phyloP scores from a whole-genome alignment of 2,888 invertebrate genomes.

The Norana najaformis region DNA sequence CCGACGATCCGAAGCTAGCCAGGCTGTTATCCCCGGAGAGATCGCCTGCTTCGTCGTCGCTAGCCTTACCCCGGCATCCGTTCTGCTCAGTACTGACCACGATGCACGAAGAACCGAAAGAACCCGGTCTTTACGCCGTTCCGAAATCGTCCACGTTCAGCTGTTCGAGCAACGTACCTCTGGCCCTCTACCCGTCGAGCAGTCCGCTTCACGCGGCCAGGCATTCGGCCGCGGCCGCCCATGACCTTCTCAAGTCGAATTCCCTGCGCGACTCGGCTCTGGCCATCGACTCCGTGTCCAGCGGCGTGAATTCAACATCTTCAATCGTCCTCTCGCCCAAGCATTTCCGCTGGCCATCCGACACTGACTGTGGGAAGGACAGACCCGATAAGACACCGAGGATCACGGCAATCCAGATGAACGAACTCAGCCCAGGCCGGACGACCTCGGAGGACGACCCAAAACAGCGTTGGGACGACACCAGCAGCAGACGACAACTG shows the following conservation, averaged over 20 bases:
- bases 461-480: background rate
- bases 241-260: background rate
- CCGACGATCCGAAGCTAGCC: background rate
- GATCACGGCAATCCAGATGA: background rate
- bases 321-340: background rate
- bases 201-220: background rate
- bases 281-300: background rate
- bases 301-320: background rate
- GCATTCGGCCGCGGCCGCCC: background rate
- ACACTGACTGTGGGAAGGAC: background rate
- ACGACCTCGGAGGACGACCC: background rate
- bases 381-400: background rate
- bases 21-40: background rate
- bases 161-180: conserved; percentile 16
- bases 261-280: background rate
- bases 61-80: background rate
- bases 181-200: background rate
- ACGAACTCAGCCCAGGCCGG: background rate
- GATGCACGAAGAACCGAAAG: background rate
- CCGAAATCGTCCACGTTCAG: conserved; percentile 1
- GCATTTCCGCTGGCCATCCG: conserved; percentile 3
- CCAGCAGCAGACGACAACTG: background rate
- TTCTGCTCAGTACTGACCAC: background rate
- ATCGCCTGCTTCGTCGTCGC: background rate
- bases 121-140: background rate